Conservation (phyloP, 1,140 invertebrate species). For the Liolophura sinensis region DNA sequence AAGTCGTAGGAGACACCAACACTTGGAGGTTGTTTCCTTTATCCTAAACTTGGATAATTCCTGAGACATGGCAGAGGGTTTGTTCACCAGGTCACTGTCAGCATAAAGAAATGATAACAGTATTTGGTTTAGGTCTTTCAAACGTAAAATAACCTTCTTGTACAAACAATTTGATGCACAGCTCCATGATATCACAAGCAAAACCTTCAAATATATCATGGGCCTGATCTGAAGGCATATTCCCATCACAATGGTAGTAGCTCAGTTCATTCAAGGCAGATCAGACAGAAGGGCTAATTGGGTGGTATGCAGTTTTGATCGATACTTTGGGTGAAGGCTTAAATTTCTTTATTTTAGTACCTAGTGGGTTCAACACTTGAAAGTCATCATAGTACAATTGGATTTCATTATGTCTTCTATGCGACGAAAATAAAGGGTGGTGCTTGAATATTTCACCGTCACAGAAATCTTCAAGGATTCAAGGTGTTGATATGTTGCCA, state of each 20-base stretch:
- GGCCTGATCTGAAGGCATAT: constrained; percentile 14
- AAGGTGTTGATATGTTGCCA: constrained; percentile 5
- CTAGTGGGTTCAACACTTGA: constrained; percentile 13
- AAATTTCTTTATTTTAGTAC: constrained; percentile 14
- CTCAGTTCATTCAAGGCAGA: constrained; percentile 7
- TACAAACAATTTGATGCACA: constrained; percentile 9
- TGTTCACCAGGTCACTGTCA: constrained; percentile 9
- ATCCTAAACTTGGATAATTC: constrained; percentile 9
- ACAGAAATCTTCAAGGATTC: constrained; percentile 10
- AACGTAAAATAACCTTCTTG: constrained; percentile 6
- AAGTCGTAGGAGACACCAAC: constrained; percentile 14
- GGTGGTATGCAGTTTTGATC: constrained; percentile 11
- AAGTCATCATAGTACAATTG: constrained; percentile 13
- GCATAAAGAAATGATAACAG: constrained; percentile 8
- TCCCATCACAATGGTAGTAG: constrained; percentile 6
- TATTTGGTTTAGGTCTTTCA: constrained; percentile 8
- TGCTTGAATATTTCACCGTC: constrained; percentile 10
- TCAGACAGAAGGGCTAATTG: constrained; percentile 13
- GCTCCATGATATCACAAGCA: constrained; percentile 9
- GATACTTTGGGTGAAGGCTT: constrained; percentile 13
- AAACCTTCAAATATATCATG: constrained; percentile 19
- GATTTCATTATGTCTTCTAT: constrained; percentile 5
- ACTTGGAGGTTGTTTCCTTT: constrained; percentile 9
- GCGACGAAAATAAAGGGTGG: constrained; percentile 6
- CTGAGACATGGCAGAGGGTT: constrained; percentile 4